A percentile compares a stretch with the other conserved stretches of the same genome.
Evolutionary conservation across 2,113 vertebrate genomes (phyloP).

Genomic region (Tichodroma muraria): DNA sequence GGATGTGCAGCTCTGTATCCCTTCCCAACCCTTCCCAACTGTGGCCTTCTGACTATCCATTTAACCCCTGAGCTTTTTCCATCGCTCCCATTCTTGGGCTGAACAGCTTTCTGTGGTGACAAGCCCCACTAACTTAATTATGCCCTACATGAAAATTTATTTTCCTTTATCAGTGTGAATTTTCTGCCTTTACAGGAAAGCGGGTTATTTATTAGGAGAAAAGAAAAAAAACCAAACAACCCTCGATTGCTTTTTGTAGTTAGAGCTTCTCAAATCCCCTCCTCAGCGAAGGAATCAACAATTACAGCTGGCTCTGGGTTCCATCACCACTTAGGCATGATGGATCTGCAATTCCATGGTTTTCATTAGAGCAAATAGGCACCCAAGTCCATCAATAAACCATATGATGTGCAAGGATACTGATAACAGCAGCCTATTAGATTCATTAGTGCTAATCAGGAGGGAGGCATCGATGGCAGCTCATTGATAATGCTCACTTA

Average conservation of each 20-base stretch:
- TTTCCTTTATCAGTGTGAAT: background rate
- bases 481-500: background rate
- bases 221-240: background rate
- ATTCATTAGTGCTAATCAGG: slow-evolving; percentile 60
- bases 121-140: background rate
- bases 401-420: slow-evolving; percentile 13
- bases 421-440: slow-evolving; percentile 45
- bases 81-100: background rate
- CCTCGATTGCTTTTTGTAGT: background rate
- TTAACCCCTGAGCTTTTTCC: background rate
- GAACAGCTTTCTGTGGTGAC: background rate
- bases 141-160: background rate
- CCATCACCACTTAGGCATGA: slow-evolving; percentile 42
- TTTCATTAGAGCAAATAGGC: slow-evolving; percentile 57
- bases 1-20: background rate
- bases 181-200: background rate
- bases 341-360: slow-evolving; percentile 51
- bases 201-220: background rate
- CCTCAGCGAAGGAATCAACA: background rate
- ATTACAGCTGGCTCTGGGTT: slow-evolving; percentile 39
- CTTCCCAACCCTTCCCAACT: background rate
- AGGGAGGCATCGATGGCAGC: slow-evolving; percentile 3
- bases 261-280: background rate
- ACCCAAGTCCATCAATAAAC: slow-evolving; percentile 55
- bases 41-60: background rate